Conservation (phyloP, 2,888 invertebrate species). For the Salpingus planirostris region DNA sequence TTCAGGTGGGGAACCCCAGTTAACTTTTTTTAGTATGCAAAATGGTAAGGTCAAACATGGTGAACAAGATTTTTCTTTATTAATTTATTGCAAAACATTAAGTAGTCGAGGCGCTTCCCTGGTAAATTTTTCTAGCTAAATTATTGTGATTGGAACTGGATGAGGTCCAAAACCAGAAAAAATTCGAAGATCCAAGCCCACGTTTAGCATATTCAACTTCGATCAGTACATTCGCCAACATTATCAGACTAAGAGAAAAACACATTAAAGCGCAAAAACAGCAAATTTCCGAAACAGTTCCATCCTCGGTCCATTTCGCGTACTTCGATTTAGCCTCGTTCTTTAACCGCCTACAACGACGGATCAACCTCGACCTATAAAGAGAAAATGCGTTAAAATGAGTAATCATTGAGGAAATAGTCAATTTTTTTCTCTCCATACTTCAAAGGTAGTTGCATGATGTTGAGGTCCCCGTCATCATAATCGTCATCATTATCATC, state of each 20-base stretch:
- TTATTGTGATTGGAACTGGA: slow-evolving; percentile 3
- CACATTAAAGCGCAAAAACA: slow-evolving; percentile 34
- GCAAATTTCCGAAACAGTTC: slow-evolving; percentile 31
- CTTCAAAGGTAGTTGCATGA: too few relatives aligned
- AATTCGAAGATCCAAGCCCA: slow-evolving; percentile 16
- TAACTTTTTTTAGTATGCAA: too few relatives aligned
- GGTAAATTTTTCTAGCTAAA: slow-evolving; percentile 9
- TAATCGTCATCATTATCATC: not conserved
- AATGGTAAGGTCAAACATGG: too few relatives aligned
- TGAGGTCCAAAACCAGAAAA: slow-evolving; percentile 17
- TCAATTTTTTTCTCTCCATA: too few relatives aligned
- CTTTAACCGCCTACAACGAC: slow-evolving; percentile 17
- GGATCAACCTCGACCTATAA: slow-evolving; percentile 21
- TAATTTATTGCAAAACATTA: slow-evolving; percentile 5
- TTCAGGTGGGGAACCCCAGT: too few relatives aligned
- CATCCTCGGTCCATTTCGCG: slow-evolving; percentile 25
- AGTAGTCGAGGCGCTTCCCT: slow-evolving; percentile 3
- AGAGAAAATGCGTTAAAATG: not conserved
- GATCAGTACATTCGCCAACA: slow-evolving; percentile 33
- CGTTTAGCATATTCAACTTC: slow-evolving; percentile 31
- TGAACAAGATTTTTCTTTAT: too few relatives aligned
- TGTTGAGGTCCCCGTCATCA: too few relatives aligned
- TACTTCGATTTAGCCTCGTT: slow-evolving; percentile 20
- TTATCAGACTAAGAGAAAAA: slow-evolving; percentile 35
- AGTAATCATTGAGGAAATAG: too few relatives aligned